A percentile compares a stretch with the other conserved stretches of the same genome.
Evolutionary conservation across 2,797 vertebrate species (phyloP).

Genomic region (Paratrypauchen microcephalus): DNA sequence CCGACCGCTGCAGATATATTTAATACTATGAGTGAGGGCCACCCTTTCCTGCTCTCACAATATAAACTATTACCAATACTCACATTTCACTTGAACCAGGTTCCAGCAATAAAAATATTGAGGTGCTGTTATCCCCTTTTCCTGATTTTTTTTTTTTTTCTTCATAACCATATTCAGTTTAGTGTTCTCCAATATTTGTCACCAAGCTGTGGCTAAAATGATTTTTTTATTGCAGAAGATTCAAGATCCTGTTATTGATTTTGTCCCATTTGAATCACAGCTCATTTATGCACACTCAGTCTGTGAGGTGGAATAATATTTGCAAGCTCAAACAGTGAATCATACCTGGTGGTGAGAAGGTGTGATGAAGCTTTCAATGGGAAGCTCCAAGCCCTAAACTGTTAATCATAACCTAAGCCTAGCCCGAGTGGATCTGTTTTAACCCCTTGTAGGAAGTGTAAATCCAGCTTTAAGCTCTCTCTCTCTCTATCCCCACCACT

Average conservation of each 20-base stretch:
- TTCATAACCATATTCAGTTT: background rate
- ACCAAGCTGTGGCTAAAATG: background rate
- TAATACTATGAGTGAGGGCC: constrained; percentile 21
- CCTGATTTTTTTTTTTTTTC: background rate
- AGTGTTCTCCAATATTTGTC: background rate
- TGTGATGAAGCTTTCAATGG: constrained; percentile 1
- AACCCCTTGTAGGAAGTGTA: constrained; percentile 12
- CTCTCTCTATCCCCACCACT: constrained; percentile 16
- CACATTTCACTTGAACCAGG: background rate
- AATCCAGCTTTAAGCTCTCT: constrained; percentile 20
- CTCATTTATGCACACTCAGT: constrained; percentile 1
- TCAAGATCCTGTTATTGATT: background rate
- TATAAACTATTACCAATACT: background rate
- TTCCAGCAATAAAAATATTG: background rate
- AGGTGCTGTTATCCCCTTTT: background rate
- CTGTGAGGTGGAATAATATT: background rate
- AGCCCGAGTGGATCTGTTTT: constrained; percentile 9
- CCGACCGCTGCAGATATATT: constrained; percentile 10
- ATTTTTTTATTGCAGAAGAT: background rate
- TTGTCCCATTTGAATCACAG: background rate
- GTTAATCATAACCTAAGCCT: constrained; percentile 11
- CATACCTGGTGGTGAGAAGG: background rate
- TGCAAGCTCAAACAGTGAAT: background rate
- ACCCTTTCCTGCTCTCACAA: background rate
- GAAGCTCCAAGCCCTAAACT: background rate